Base-by-base conservation (phyloP, 2,888 invertebrate species). In the Papilio protenor region DNA sequence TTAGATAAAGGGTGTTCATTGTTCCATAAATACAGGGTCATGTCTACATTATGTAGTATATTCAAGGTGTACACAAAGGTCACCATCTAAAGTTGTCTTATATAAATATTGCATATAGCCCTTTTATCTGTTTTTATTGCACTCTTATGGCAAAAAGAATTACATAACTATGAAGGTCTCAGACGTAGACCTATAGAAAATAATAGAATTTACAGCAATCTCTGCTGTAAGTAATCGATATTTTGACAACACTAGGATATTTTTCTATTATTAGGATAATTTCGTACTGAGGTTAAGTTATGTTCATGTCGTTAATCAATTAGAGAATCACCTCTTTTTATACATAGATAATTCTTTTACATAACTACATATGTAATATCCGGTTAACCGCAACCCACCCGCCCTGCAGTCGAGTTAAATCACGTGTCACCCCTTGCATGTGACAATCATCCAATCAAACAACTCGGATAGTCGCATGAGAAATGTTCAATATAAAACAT, bases 401-500 rank as follows among this genome's bases (percentile, higher is more conserved):
- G 66, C 47, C 72, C 74, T 47, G 55, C 66, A 57, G 33, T 69
- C 47, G 47, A 57, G 57, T 11, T 21, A 52, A 21, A 40, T 40
- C 40, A 40, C 40, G 14, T 12, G 49, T 64, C 49, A 27, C 11
- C 84, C 82, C 84, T 73, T 82, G 78, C 80, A 81, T 81, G 81
- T 82, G 82, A 84, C 85, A 84, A 85, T 85, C 84, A 85, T 85
- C 79, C 84, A 85, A 85, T 85, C 79, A 81, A 82, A 79, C 87
- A 87, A 87, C 87, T 85, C 86, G 85, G 84, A 72, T 84, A 82
- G 83, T 84, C 84, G 85, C 87, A 91, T 92, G 92, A 88, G 91
- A 93, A 86, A 75, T 81, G 80, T 85, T 84, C 82, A 84, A 87
- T 64, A 85, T 87, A 87, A 87, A 85, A 86, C 87, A 88, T 89